Evolutionary conservation across 64 coral and sea anemone genomes (phyloP).

Genomic region (Acropora tenuis): DNA sequence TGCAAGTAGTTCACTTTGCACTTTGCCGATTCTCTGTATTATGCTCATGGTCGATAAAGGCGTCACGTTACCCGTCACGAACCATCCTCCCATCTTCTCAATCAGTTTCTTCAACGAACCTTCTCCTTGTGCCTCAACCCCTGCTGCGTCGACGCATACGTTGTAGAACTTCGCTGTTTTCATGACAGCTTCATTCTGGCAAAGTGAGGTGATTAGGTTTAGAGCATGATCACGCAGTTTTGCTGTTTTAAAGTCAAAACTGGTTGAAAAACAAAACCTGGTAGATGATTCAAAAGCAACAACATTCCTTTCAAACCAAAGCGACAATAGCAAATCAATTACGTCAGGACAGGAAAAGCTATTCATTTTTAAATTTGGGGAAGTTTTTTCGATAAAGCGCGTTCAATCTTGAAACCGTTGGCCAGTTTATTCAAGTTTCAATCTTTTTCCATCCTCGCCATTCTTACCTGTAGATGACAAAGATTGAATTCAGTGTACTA

Average conservation of each 20-base stretch:
- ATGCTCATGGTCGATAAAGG: neutral
- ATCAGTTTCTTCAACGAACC: conserved; percentile 66
- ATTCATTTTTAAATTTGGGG: no score
- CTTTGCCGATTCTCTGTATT: conserved; percentile 41
- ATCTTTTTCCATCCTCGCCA: no score
- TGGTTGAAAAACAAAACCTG: no score
- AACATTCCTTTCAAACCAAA: no score
- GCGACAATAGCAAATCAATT: no score
- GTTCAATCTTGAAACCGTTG: neutral
- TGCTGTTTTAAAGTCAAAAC: no score
- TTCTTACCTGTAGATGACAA: no score
- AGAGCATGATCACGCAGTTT: no score
- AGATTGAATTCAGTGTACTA: no score
- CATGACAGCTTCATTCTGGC: conserved; percentile 85
- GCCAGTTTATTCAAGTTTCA: neutral
- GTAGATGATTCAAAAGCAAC: no score
- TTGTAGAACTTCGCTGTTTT: conserved; percentile 73
- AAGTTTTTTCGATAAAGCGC: neutral
- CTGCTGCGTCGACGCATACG: conserved; percentile 44
- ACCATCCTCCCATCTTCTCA: conserved; percentile 74
- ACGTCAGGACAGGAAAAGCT: no score
- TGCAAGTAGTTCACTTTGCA: conserved; percentile 59
- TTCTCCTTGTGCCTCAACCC: conserved; percentile 45
- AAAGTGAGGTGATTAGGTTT: neutral
- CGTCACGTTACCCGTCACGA: conserved; percentile 59